phyloP scores from a whole-genome alignment of 2,797 vertebrate species.

The Choloepus didactylus region DNA sequence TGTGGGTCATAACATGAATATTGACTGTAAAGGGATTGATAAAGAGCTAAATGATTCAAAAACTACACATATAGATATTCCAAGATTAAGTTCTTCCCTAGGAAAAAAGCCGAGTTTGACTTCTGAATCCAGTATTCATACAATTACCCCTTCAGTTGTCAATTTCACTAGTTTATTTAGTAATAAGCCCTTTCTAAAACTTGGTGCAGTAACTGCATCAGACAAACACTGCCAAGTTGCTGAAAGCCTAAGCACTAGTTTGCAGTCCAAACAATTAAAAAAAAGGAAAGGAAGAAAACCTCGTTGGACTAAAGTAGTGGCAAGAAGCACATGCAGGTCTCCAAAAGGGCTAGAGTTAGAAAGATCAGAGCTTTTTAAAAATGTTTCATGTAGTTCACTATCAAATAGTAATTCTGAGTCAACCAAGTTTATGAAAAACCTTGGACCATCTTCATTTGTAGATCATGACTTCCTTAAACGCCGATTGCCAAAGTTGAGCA shows the following conservation, averaged over 20 bases:
- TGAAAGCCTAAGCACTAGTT: constrained; percentile 84
- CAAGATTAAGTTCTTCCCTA: constrained; percentile 84
- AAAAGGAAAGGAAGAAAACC: constrained; percentile 95
- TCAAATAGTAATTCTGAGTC: constrained; percentile 86
- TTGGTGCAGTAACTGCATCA: constrained; percentile 85
- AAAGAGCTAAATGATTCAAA: constrained; percentile 86
- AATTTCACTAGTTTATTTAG: constrained; percentile 91
- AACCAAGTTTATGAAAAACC: constrained; percentile 87
- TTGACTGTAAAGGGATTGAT: constrained; percentile 86
- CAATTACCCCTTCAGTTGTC: constrained; percentile 88
- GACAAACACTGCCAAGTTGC: constrained; percentile 88
- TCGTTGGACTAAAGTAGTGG: constrained; percentile 94
- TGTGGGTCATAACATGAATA: constrained; percentile 78
- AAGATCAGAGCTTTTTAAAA: constrained; percentile 88
- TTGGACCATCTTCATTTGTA: constrained; percentile 83
- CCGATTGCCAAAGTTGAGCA: constrained; percentile 89
- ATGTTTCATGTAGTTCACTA: constrained; percentile 85
- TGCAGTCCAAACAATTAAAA: constrained; percentile 93
- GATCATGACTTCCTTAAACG: constrained; percentile 88
- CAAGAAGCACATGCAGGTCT: constrained; percentile 86
- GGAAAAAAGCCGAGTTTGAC: constrained; percentile 87
- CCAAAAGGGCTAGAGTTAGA: constrained; percentile 88
- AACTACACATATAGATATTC: constrained; percentile 83
- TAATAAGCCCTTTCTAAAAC: constrained; percentile 90
- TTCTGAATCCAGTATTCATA: constrained; percentile 86